A percentile compares a stretch with the other conserved stretches of the same genome.
Conservation (phyloP, 2,888 invertebrate genomes). For the Xestobium rufovillosum region DNA sequence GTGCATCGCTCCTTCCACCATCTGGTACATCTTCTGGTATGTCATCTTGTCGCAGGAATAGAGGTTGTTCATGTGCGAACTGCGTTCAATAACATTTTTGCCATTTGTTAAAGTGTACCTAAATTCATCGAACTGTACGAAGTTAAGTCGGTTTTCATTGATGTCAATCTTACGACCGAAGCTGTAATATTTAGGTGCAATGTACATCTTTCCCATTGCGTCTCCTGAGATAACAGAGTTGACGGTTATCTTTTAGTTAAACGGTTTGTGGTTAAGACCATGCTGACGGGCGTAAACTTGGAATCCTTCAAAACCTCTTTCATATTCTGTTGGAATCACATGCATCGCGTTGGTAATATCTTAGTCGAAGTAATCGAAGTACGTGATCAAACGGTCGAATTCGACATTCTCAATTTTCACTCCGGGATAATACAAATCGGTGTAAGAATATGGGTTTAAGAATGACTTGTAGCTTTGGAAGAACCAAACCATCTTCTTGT, state of each 20-base stretch:
- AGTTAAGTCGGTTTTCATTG: slow-evolving; percentile 52
- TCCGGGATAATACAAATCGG: slow-evolving; percentile 54
- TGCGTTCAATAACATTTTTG: slow-evolving; percentile 58
- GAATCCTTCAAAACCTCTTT: slow-evolving; percentile 42
- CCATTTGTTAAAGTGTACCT: slow-evolving; percentile 54
- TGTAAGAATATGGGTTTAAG: slow-evolving; percentile 53
- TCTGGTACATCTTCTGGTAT: slow-evolving; percentile 56
- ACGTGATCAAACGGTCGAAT: slow-evolving; percentile 59
- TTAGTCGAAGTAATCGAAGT: slow-evolving; percentile 57
- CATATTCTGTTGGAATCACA: slow-evolving; percentile 43
- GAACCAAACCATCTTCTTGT: slow-evolving; percentile 52
- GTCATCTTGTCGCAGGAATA: slow-evolving; percentile 56
- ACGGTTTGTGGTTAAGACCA: slow-evolving; percentile 63
- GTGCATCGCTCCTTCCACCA: slow-evolving; percentile 45
- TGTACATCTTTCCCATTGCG: slow-evolving; percentile 56
- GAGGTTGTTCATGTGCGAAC: slow-evolving; percentile 56
- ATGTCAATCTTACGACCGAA: slow-evolving; percentile 47
- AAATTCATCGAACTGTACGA: slow-evolving; percentile 55
- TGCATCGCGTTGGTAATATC: slow-evolving; percentile 53
- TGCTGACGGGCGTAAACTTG: slow-evolving; percentile 56
- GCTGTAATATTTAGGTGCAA: slow-evolving; percentile 62
- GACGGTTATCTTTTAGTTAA: slow-evolving; percentile 53
- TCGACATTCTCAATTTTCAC: slow-evolving; percentile 55
- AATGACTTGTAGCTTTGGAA: slow-evolving; percentile 54
- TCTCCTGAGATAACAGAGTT: slow-evolving; percentile 51